Evolutionary conservation across 2,113 vertebrate species (phyloP).

Genomic region (Ophthalmolycus amberensis): DNA sequence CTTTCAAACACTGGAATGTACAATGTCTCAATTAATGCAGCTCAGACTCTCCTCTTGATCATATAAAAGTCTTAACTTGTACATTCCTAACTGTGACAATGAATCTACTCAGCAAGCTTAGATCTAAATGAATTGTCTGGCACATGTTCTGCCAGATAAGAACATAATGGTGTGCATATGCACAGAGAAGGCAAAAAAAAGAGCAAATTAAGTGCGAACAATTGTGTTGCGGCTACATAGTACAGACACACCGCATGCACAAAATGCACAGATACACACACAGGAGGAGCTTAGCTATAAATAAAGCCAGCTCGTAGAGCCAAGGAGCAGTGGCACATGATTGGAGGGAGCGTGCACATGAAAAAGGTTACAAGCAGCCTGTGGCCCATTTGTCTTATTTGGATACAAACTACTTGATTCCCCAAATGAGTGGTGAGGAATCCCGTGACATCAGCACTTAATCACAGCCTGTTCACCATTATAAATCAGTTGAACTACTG

Average conservation of each 20-base stretch:
- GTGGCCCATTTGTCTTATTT: slow-evolving; percentile 83
- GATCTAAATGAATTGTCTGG: slow-evolving; percentile 17
- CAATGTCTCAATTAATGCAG: not conserved
- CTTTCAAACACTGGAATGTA: not conserved
- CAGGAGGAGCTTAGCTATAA: slow-evolving; percentile 68
- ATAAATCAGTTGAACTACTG: slow-evolving; percentile 88
- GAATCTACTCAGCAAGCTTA: not conserved
- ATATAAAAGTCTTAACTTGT: not conserved
- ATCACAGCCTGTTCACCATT: slow-evolving; percentile 81
- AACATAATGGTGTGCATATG: not conserved
- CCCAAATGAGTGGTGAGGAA: slow-evolving; percentile 82
- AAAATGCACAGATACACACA: slow-evolving; percentile 45
- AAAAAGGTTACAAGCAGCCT: slow-evolving; percentile 83
- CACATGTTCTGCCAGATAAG: not conserved
- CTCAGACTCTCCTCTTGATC: not conserved
- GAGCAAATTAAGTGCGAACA: slow-evolving; percentile 18
- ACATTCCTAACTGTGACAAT: slow-evolving; percentile 14
- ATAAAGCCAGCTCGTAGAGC: slow-evolving; percentile 73
- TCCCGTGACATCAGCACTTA: slow-evolving; percentile 79
- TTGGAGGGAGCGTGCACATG: slow-evolving; percentile 68
- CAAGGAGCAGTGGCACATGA: slow-evolving; percentile 73
- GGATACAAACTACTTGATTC: slow-evolving; percentile 82
- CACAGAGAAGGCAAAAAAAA: not conserved
- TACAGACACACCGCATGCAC: slow-evolving; percentile 32
- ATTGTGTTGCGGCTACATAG: slow-evolving; percentile 20